Conservation (phyloP, 2,797 vertebrate species). For the Sylvilagus floridanus region DNA sequence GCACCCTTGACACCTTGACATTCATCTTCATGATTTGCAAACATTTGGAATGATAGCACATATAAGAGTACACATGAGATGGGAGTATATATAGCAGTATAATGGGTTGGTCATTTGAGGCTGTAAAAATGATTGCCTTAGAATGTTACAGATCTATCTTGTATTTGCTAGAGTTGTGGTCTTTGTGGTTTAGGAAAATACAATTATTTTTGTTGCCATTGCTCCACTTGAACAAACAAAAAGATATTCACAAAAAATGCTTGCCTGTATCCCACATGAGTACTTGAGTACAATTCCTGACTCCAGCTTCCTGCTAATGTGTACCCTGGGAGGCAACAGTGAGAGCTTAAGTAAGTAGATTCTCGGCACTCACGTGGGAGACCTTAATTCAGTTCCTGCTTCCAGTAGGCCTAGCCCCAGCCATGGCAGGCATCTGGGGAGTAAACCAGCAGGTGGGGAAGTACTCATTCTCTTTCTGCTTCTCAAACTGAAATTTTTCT, state of each 20-base stretch:
- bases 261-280: no score
- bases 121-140: constrained; percentile 36
- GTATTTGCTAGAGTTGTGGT: neutral
- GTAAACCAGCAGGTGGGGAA: no score
- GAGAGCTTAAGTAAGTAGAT: no score
- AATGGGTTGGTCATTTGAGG: neutral
- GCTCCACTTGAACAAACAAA: constrained; percentile 44
- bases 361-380: no score
- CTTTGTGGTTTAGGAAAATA: constrained; percentile 21
- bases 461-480: no score
- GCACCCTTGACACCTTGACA: neutral
- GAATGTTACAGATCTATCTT: neutral
- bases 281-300: no score
- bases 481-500: no score
- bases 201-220: neutral
- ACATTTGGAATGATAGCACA: neutral
- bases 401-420: no score
- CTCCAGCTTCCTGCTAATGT: no score
- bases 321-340: no score
- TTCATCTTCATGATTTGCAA: constrained; percentile 17
- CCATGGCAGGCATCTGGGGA: no score
- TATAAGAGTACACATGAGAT: neutral
- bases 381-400: no score
- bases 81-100: neutral
- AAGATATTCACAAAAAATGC: neutral